Percentiles rank a stretch among this genome's conserved stretches.
Evolutionary conservation across 1,140 invertebrate species (phyloP).

Genomic region (Monochamus saltuarius): DNA sequence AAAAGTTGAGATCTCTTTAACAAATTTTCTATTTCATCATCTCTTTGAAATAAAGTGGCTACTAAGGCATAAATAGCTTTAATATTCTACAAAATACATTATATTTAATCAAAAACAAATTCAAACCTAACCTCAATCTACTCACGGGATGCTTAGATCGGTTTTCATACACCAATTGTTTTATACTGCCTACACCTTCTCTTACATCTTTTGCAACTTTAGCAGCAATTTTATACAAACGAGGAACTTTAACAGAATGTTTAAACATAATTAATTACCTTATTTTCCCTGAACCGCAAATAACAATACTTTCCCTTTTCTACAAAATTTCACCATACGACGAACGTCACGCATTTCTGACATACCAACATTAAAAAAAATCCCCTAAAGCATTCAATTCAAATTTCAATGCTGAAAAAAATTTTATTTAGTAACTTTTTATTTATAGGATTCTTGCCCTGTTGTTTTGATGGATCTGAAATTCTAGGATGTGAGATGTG

Average conservation of each 20-base stretch:
- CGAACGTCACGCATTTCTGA: too few species aligned
- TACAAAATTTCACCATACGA: too few species aligned
- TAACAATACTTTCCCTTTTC: too few species aligned
- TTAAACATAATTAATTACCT: slow-evolving; percentile 54
- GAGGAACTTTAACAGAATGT: slow-evolving; percentile 75
- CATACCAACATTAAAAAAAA: too few species aligned
- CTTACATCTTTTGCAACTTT: slow-evolving; percentile 66
- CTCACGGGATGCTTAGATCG: slow-evolving; percentile 58
- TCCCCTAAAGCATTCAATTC: too few species aligned
- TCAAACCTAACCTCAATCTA: slow-evolving; percentile 50
- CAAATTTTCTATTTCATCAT: slow-evolving; percentile 63
- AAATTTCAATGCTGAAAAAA: too few species aligned
- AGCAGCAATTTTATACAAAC: slow-evolving; percentile 71
- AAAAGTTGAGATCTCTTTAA: slow-evolving; percentile 64
- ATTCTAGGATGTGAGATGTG: too few species aligned
- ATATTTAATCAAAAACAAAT: slow-evolving; percentile 17
- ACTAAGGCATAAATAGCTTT: slow-evolving; percentile 72
- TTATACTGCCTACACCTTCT: slow-evolving; percentile 69
- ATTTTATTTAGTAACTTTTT: too few species aligned
- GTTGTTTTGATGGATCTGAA: too few species aligned
- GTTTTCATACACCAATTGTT: slow-evolving; percentile 67
- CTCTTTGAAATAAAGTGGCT: slow-evolving; percentile 69
- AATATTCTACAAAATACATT: slow-evolving; percentile 62
- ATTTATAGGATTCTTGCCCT: too few species aligned
- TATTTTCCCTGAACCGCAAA: too few species aligned